Evolutionary conservation across 1,140 invertebrate species (phyloP).

Genomic region (Physella acuta): DNA sequence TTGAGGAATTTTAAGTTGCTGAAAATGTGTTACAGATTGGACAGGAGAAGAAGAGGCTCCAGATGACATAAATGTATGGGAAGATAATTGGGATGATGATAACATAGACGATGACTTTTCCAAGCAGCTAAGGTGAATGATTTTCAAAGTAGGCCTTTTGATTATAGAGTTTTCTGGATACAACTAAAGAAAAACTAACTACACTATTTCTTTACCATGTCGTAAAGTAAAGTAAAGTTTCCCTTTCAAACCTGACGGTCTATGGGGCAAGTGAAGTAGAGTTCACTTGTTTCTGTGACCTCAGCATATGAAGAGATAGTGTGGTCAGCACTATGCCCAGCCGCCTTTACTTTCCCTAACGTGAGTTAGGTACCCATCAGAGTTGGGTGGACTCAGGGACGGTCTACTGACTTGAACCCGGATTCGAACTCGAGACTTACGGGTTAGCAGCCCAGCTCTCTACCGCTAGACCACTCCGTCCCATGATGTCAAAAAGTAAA

Average conservation of each 20-base stretch:
- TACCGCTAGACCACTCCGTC: no score
- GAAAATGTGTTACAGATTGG: slow-evolving; percentile 72
- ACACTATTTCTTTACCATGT: neutral
- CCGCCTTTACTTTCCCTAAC: no score
- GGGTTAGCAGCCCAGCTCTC: no score
- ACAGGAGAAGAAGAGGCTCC: slow-evolving; percentile 87
- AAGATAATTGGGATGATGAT: slow-evolving; percentile 99
- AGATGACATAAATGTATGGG: slow-evolving; percentile 95
- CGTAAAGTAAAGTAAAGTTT: neutral
- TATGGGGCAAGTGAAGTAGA: neutral
- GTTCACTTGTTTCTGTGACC: neutral
- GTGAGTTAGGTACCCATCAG: no score
- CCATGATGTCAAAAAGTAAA: neutral
- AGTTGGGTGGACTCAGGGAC: no score
- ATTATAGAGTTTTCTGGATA: neutral
- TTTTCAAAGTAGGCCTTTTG: neutral
- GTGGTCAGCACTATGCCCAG: no score
- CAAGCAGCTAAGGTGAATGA: slow-evolving; percentile 78
- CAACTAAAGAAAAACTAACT: neutral
- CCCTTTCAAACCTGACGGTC: neutral
- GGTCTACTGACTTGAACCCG: no score
- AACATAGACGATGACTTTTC: slow-evolving; percentile 97
- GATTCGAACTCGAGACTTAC: no score
- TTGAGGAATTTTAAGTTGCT: no score
- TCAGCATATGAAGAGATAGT: no score